Percentiles rank a stretch among this genome's conserved stretches.
These are phyloP conservation scores for Lontra canadensis DNA, from an alignment of 2,113 vertebrate genomes.

Conservation along the genomic window DNA sequence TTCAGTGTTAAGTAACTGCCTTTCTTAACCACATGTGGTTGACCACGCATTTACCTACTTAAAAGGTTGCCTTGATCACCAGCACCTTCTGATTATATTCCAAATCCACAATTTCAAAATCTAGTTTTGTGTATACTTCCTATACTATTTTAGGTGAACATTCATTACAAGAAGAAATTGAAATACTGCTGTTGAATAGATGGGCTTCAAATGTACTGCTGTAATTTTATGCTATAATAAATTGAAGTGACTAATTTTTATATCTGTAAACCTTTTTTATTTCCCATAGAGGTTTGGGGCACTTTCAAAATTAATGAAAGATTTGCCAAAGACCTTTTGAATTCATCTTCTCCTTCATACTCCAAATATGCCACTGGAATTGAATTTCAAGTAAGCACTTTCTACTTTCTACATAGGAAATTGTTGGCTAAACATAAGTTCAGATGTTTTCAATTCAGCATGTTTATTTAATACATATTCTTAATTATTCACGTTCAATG, in stretches of 20 bases:
- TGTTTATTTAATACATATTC: neutral
- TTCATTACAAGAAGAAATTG: neutral
- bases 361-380: slow-evolving; percentile 43
- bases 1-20: neutral
- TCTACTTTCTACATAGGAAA: neutral
- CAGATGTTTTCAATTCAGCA: neutral
- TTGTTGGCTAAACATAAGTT: neutral
- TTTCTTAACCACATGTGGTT: neutral
- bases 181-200: neutral
- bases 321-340: slow-evolving; percentile 69
- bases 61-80: neutral
- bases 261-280: neutral
- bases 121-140: neutral
- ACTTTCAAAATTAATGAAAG: slow-evolving; percentile 72
- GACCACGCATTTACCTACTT: neutral
- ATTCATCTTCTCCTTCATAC: slow-evolving; percentile 65
- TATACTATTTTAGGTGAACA: neutral
- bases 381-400: slow-evolving; percentile 68
- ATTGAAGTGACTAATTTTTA: slow-evolving; percentile 17
- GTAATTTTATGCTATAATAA: neutral
- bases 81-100: neutral
- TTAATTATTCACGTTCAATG: neutral
- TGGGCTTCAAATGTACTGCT: neutral
- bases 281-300: slow-evolving; percentile 73
- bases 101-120: neutral